phyloP scores from a whole-genome alignment of 2,888 invertebrate genomes.

The Diabrotica balteata region DNA sequence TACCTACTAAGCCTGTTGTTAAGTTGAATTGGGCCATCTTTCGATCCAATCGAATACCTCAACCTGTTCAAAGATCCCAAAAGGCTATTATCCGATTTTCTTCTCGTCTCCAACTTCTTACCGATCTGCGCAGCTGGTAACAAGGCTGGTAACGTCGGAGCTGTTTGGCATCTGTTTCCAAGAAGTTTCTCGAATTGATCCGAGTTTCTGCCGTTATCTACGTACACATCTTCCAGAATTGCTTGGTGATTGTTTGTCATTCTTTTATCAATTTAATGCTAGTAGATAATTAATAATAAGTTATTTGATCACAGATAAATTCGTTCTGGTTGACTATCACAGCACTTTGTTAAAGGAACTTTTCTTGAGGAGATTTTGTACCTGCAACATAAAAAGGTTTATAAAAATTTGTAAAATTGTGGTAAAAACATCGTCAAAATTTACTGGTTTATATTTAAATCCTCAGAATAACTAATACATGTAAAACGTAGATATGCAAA shows the following conservation, averaged over 20 bases:
- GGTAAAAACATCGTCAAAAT: too few species aligned
- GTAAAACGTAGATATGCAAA: too few species aligned
- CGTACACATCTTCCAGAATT: conserved; percentile 45
- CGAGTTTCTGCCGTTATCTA: conserved; percentile 37
- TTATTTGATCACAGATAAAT: conserved; percentile 37
- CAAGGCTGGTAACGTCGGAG: conserved; percentile 43
- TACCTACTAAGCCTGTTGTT: conserved; percentile 49
- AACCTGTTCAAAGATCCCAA: conserved; percentile 65
- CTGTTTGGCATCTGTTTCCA: conserved; percentile 43
- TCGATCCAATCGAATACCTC: conserved; percentile 62
- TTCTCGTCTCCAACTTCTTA: conserved; percentile 41
- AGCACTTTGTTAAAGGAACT: conserved; percentile 37
- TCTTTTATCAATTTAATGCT: conserved; percentile 30
- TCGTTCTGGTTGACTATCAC: conserved; percentile 42
- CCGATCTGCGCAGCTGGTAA: conserved; percentile 43
- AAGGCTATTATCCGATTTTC: conserved; percentile 60
- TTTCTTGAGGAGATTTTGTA: conserved; percentile 37
- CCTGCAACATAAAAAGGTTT: conserved; percentile 33
- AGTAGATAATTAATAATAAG: conserved; percentile 32
- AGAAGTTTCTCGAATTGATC: conserved; percentile 41
- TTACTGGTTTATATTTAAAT: too few species aligned
- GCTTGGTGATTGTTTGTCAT: conserved; percentile 48
- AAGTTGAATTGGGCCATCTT: conserved; percentile 44
- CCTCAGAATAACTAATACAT: too few species aligned
- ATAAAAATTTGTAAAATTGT: too few species aligned